A percentile compares a stretch with the other conserved stretches of the same genome.
Evolutionary conservation across 2,797 vertebrate species (phyloP).

Genomic region (Nannoperca australis): DNA sequence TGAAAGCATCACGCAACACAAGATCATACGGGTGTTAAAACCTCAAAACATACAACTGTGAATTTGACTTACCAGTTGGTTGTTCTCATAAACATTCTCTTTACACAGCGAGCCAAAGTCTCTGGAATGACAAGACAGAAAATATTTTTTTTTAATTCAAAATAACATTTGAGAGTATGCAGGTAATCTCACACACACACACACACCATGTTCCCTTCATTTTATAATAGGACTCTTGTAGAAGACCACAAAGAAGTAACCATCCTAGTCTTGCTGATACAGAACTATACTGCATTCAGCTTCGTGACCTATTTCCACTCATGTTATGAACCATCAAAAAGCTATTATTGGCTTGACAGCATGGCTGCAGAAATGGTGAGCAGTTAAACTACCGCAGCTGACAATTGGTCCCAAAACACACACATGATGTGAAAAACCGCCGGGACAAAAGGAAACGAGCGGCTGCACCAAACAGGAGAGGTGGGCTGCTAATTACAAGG

Average conservation of each 20-base stretch:
- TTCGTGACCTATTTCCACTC: slow-evolving; percentile 43
- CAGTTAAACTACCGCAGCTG: slow-evolving; percentile 18
- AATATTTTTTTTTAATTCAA: background rate
- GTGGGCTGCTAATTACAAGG: slow-evolving; percentile 76
- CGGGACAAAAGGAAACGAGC: slow-evolving; percentile 56
- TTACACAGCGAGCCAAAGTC: slow-evolving; percentile 95
- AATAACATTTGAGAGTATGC: background rate
- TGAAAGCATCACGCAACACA: slow-evolving; percentile 3
- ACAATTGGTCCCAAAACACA: slow-evolving; percentile 14
- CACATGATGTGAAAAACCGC: slow-evolving; percentile 35
- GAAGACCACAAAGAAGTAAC: slow-evolving; percentile 11
- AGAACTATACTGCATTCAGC: slow-evolving; percentile 29
- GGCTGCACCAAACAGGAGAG: slow-evolving; percentile 37
- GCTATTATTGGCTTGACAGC: slow-evolving; percentile 57
- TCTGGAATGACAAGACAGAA: slow-evolving; percentile 81
- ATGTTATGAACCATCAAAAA: slow-evolving; percentile 54
- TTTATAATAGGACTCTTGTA: background rate
- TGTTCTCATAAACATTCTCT: slow-evolving; percentile 97
- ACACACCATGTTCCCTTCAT: background rate
- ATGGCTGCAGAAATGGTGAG: slow-evolving; percentile 15
- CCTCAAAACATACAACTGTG: slow-evolving; percentile 4
- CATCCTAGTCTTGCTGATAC: slow-evolving; percentile 1
- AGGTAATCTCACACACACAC: background rate
- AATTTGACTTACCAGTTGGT: slow-evolving; percentile 91
- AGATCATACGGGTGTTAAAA: background rate